phyloP scores from a whole-genome alignment of 2,888 invertebrate species.

The Dendrolimus pini region DNA sequence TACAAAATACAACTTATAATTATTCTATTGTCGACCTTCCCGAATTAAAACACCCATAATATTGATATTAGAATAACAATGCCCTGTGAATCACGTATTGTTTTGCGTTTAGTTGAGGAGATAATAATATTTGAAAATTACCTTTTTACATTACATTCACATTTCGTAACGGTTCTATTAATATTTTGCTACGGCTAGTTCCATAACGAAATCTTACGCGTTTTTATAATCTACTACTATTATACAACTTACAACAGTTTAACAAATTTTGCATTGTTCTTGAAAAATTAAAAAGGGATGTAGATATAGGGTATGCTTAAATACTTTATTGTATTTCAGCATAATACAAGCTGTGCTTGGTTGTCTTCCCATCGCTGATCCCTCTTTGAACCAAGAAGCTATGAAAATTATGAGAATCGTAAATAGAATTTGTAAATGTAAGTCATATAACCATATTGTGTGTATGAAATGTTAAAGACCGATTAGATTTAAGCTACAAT shows the following conservation, averaged over 20 bases:
- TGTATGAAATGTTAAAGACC: too few relatives aligned
- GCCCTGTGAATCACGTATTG: neutral
- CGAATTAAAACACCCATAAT: too few relatives aligned
- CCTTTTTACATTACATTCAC: neutral
- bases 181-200: neutral
- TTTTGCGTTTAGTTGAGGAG: neutral
- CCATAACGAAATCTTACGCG: neutral
- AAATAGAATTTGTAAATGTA: constrained; percentile 82
- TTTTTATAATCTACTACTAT: neutral
- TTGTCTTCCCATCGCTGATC: constrained; percentile 80
- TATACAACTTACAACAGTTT: too few relatives aligned
- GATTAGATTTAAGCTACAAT: too few relatives aligned
- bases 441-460: constrained; percentile 23
- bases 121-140: constrained; percentile 1
- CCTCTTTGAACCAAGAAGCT: constrained; percentile 82
- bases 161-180: neutral
- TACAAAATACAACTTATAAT: too few relatives aligned
- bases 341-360: constrained; percentile 86
- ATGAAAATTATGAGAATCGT: constrained; percentile 81
- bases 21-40: too few relatives aligned
- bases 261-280: too few relatives aligned
- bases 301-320: neutral
- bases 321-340: constrained; percentile 46
- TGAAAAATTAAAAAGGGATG: too few relatives aligned
- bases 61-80: too few relatives aligned